Conservation (phyloP, 2,113 vertebrate species). For the Nothoprocta pentlandii region DNA sequence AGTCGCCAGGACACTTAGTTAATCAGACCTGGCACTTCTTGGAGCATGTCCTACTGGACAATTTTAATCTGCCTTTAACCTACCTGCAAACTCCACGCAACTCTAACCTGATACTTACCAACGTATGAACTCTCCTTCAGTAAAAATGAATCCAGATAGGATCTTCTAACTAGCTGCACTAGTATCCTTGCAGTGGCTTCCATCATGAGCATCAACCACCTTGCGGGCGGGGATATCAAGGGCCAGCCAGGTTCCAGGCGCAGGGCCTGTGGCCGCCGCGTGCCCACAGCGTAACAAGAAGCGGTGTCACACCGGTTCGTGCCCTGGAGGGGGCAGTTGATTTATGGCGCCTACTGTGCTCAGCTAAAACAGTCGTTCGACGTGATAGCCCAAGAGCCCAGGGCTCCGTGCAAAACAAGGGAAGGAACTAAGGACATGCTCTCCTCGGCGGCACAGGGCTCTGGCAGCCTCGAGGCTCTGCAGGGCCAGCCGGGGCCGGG, state of each 20-base stretch:
- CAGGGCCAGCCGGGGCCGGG: accelerated
- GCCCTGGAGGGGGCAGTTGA: neutral
- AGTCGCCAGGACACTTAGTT: neutral
- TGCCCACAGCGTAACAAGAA: neutral
- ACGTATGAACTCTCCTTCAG: neutral
- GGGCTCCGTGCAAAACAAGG: neutral
- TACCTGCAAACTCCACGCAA: neutral
- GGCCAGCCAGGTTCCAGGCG: neutral
- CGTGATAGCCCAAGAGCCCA: conserved; percentile 4
- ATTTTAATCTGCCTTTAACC: neutral
- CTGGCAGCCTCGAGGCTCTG: neutral
- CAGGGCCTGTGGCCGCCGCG: neutral
- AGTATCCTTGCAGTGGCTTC: neutral
- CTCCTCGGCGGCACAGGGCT: neutral
- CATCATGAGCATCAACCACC: neutral
- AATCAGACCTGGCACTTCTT: neutral
- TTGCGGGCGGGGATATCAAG: neutral
- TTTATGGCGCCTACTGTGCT: neutral
- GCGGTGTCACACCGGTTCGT: neutral
- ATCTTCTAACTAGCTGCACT: neutral
- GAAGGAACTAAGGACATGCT: neutral
- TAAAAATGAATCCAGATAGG: neutral
- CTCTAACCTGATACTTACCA: neutral
- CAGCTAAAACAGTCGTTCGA: neutral
- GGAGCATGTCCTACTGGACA: neutral